These are phyloP conservation scores for Hypomecis punctinalis DNA, from an alignment of 2,888 invertebrate species.

Conservation along the genomic window DNA sequence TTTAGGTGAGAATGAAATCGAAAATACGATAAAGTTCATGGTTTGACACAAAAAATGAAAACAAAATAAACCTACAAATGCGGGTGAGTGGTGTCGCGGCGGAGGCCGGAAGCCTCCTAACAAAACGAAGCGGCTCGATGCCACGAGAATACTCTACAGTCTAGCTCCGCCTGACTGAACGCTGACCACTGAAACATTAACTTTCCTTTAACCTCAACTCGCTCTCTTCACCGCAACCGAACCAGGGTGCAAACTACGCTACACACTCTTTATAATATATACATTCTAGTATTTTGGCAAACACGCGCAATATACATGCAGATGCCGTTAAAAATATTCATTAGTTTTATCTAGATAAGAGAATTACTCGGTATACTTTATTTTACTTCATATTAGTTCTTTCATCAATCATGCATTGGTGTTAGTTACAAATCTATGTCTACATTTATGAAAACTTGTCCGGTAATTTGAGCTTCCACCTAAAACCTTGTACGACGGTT, in stretches of 20 bases:
- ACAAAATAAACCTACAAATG: conserved; percentile 78
- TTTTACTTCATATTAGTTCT: conserved; percentile 9
- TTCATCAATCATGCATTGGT: conserved; percentile 22
- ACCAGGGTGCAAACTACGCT: conserved; percentile 62
- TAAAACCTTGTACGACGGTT: neutral
- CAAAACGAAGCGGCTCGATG: conserved; percentile 65
- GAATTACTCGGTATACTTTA: neutral
- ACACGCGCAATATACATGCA: conserved; percentile 52
- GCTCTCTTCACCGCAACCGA: conserved; percentile 66
- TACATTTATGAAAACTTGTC: conserved; percentile 23
- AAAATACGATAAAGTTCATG: conserved; percentile 46
- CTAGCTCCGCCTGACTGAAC: conserved; percentile 80
- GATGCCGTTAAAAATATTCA: conserved; percentile 21
- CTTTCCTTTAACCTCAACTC: conserved; percentile 68
- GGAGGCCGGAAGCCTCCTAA: conserved; percentile 76
- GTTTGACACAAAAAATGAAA: conserved; percentile 63
- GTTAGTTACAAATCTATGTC: conserved; percentile 51
- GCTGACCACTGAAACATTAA: conserved; percentile 82
- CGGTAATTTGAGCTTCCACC: neutral
- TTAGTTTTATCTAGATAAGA: conserved; percentile 7
- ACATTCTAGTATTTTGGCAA: neutral
- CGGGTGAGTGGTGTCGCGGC: conserved; percentile 76
- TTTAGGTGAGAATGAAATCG: neutral
- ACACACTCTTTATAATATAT: conserved; percentile 24
- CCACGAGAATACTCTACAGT: conserved; percentile 71